A percentile compares a stretch with the other conserved stretches of the same genome.
phyloP scores from a whole-genome alignment of 2,797 vertebrate species.

The Fistularia commersonii region DNA sequence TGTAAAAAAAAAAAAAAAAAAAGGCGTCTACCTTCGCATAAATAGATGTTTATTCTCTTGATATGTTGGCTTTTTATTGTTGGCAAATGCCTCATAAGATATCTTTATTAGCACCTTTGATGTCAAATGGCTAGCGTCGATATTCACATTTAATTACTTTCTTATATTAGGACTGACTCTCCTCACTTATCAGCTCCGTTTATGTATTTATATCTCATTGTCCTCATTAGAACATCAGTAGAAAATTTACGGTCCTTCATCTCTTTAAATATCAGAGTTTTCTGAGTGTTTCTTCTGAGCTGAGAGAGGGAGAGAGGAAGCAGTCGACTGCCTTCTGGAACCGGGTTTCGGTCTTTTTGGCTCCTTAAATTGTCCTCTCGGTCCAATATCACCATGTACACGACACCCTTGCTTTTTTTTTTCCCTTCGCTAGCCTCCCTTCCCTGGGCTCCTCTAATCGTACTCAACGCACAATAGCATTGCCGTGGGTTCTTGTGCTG shows the following conservation, averaged over 20 bases:
- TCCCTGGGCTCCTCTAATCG: constrained; percentile 35
- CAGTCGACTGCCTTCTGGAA: too few relatives aligned
- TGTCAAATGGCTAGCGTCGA: constrained; percentile 30
- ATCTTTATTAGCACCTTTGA: constrained; percentile 43
- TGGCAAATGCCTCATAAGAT: constrained; percentile 40
- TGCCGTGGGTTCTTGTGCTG: constrained; percentile 43
- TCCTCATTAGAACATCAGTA: constrained; percentile 47
- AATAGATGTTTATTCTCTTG: constrained; percentile 50
- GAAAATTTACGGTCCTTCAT: constrained; percentile 47
- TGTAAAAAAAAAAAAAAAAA: constrained; percentile 9
- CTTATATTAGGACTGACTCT: constrained; percentile 22
- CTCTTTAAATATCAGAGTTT: not conserved
- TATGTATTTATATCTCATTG: constrained; percentile 54
- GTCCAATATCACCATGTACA: too few relatives aligned
- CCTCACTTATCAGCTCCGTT: constrained; percentile 40
- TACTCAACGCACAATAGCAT: constrained; percentile 68
- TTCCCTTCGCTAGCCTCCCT: not conserved
- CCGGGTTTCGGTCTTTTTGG: too few relatives aligned
- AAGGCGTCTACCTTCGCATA: constrained; percentile 21
- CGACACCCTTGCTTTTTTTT: too few relatives aligned
- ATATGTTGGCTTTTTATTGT: constrained; percentile 38
- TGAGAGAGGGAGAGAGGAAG: constrained; percentile 17
- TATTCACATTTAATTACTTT: constrained; percentile 53
- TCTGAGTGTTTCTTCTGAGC: constrained; percentile 4
- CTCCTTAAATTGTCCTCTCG: too few relatives aligned